Evolutionary conservation across 2,888 invertebrate species (phyloP), one percentile per base, ranked within the genome.

Genomic region (Drosophila anomelani): DNA sequence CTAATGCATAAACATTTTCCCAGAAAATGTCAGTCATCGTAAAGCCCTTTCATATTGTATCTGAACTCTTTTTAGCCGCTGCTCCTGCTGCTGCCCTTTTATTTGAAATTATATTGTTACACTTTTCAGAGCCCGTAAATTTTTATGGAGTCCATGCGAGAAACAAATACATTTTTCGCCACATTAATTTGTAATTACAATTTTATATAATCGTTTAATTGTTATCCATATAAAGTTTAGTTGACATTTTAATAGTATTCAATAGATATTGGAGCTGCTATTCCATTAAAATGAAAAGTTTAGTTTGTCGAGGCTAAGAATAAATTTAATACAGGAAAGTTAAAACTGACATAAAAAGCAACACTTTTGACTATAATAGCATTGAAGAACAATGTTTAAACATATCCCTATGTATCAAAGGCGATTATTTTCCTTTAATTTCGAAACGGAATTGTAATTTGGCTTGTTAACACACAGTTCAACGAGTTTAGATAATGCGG

Each of bases 1-100:
- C 75, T 56, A 70, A 71, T 76, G 74, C 74, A 73, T 41, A 73
- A 55, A 59, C 66, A 54, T 64, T 73, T 58, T 47, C 47, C 47
- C 36, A 29, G 53, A 70, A 70, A 70, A 61, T 70, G 61, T 34
- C 70, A 49, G 47, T 55, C 41, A 29, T 47, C 46, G 17, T 10
- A 43, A 36, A 54, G 47, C 29, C 56, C 53, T 34, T 62, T 46
- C 15, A 15, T 20, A 26, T 17, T 56, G 17, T 63, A 26, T 34
- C n/a, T 23, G 34, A 34, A 44, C 55, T 36, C n/a, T 38, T n/a
- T 55, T 36, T 62, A 7, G 26, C 9, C 15, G 46, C 46, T 29
- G n/a, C 46, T 47, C 4, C 10, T 47, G 47, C 29, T 20, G 36
- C 23, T 38, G 12, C 34, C 69, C 38, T 23, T 55, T 69, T 10